Evolutionary conservation across 2,797 vertebrate genomes (phyloP).

Genomic region (Tragelaphus eurycerus): DNA sequence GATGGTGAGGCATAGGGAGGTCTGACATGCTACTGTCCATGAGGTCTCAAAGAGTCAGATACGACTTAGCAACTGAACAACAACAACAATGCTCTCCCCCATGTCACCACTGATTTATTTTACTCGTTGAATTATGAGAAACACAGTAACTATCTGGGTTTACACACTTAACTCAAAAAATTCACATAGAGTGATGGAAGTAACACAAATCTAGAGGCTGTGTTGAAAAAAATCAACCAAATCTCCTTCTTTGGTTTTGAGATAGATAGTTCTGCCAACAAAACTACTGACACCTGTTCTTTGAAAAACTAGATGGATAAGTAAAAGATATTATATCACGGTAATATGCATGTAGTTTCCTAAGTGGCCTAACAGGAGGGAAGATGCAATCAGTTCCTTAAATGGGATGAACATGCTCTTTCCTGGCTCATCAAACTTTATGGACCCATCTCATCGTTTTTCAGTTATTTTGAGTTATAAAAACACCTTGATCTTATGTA

Average conservation of each 20-base stretch:
- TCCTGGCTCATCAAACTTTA: background rate
- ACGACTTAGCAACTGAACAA: background rate
- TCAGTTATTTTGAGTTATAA: background rate
- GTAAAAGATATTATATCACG: background rate
- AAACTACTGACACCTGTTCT: background rate
- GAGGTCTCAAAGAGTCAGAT: background rate
- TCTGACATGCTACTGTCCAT: background rate
- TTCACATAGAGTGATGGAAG: background rate
- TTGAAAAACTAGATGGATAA: background rate
- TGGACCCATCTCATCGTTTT: background rate
- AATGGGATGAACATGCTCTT: background rate
- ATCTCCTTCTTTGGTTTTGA: background rate
- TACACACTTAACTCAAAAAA: background rate
- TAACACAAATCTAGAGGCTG: background rate
- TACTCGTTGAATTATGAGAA: background rate
- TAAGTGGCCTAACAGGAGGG: background rate
- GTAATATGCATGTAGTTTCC: background rate
- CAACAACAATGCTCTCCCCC: fast-evolving
- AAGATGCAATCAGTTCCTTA: background rate
- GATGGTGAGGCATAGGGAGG: background rate
- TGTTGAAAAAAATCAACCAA: background rate
- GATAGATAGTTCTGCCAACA: background rate
- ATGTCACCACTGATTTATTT: background rate
- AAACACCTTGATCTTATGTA: background rate
- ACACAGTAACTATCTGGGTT: background rate